phyloP scores from a whole-genome alignment of 2,113 vertebrate genomes.

The Halichoeres trimaculatus region DNA sequence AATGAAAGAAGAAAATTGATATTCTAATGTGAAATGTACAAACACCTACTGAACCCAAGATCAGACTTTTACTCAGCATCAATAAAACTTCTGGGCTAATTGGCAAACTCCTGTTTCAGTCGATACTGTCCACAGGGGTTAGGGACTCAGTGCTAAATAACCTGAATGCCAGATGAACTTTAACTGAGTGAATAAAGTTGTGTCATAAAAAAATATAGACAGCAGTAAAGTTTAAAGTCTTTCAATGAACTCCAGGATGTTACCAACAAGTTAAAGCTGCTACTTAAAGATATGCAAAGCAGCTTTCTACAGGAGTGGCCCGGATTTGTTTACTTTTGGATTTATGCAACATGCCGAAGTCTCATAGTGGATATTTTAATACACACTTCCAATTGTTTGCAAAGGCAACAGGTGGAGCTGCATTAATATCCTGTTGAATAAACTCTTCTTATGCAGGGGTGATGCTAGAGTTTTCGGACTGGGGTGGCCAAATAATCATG shows the following conservation, averaged over 20 bases:
- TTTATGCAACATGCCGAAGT: constrained; percentile 25
- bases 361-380: not conserved
- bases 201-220: constrained; percentile 34
- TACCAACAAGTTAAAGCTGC: constrained; percentile 35
- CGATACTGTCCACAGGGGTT: constrained; percentile 1
- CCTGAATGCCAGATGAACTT: constrained; percentile 21
- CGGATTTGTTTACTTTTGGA: constrained; percentile 32
- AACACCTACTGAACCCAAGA: not conserved
- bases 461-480: too few species aligned
- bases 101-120: not conserved
- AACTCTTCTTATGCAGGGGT: not conserved
- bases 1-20: not conserved
- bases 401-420: constrained; percentile 9
- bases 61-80: not conserved
- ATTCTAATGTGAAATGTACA: not conserved
- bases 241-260: constrained; percentile 46
- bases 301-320: constrained; percentile 25
- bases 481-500: too few species aligned
- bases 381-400: constrained; percentile 3
- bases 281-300: constrained; percentile 47
- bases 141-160: not conserved
- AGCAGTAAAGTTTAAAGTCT: constrained; percentile 52
- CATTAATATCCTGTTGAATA: not conserved
- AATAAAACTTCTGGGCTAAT: constrained; percentile 9
- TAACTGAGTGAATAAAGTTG: constrained; percentile 16